Percentiles rank a stretch among this genome's conserved stretches.
These are phyloP conservation scores for Microplitis manilae DNA, from an alignment of 2,888 invertebrate species.

Conservation along the genomic window DNA sequence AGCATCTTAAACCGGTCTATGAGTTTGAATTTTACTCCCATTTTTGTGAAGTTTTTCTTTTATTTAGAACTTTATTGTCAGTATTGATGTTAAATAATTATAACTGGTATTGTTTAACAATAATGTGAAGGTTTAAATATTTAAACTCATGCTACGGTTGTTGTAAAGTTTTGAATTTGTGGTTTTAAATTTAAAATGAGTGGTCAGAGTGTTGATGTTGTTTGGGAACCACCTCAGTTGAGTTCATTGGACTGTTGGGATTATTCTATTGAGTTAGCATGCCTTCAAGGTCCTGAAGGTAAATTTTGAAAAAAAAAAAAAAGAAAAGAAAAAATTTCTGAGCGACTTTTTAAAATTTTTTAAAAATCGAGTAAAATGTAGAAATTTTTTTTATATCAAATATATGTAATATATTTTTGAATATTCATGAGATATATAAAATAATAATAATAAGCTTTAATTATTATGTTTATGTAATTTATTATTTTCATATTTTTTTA, in stretches of 20 bases:
- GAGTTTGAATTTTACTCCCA: no score
- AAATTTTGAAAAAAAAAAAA: conserved; percentile 34
- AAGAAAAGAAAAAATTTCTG: no score
- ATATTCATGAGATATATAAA: neutral
- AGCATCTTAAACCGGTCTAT: no score
- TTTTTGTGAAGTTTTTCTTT: no score
- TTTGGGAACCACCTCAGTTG: conserved; percentile 72
- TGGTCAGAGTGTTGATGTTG: conserved; percentile 67
- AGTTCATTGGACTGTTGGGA: conserved; percentile 88
- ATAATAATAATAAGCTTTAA: neutral
- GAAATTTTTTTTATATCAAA: neutral
- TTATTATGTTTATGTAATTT: conserved; percentile 7
- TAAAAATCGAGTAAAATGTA: no score
- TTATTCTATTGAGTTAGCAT: conserved; percentile 87
- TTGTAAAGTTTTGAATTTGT: neutral
- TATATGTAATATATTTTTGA: neutral
- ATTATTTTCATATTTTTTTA: neutral
- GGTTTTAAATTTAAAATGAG: conserved; percentile 56
- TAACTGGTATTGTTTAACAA: no score
- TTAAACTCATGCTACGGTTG: neutral
- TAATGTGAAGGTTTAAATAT: neutral
- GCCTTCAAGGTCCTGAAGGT: conserved; percentile 85
- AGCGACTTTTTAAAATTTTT: no score
- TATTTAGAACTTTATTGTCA: no score
- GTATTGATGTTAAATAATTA: no score